These are phyloP conservation scores for Alviniconcha marisindica DNA, from an alignment of 1,140 invertebrate species.

Conservation along the genomic window DNA sequence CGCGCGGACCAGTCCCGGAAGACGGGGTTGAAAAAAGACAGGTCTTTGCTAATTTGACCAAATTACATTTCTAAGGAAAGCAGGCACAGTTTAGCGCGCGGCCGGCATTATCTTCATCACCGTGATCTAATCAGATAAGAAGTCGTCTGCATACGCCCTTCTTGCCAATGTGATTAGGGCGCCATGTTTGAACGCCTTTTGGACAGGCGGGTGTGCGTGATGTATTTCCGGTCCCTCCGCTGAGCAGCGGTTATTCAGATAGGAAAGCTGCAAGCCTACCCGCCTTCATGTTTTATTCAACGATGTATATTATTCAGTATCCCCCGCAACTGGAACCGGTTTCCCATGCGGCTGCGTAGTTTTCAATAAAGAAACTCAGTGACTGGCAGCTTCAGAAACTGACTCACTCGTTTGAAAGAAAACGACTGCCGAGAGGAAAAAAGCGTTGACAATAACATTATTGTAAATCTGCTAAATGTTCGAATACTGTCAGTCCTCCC, in stretches of 20 bases:
- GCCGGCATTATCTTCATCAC: slow-evolving; percentile 35
- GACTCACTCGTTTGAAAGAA: too few species aligned
- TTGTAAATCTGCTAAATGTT: too few species aligned
- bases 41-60: slow-evolving; percentile 41
- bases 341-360: too few species aligned
- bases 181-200: slow-evolving; percentile 41
- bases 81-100: slow-evolving; percentile 37
- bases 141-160: slow-evolving; percentile 31
- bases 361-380: too few species aligned
- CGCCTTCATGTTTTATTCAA: slow-evolving; percentile 35
- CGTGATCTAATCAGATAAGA: slow-evolving; percentile 42
- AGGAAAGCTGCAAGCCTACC: neutral
- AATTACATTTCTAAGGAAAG: slow-evolving; percentile 43
- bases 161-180: slow-evolving; percentile 36
- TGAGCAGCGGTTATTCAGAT: slow-evolving; percentile 12
- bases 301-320: slow-evolving; percentile 4
- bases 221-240: slow-evolving; percentile 25
- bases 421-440: too few species aligned
- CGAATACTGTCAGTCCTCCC: too few species aligned
- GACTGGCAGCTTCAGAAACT: too few species aligned
- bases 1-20: slow-evolving; percentile 34
- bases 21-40: slow-evolving; percentile 40
- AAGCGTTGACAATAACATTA: too few species aligned
- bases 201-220: slow-evolving; percentile 24
- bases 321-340: too few species aligned